Conservation (phyloP, 2,888 invertebrate species). For the Noctua fimbriata region DNA sequence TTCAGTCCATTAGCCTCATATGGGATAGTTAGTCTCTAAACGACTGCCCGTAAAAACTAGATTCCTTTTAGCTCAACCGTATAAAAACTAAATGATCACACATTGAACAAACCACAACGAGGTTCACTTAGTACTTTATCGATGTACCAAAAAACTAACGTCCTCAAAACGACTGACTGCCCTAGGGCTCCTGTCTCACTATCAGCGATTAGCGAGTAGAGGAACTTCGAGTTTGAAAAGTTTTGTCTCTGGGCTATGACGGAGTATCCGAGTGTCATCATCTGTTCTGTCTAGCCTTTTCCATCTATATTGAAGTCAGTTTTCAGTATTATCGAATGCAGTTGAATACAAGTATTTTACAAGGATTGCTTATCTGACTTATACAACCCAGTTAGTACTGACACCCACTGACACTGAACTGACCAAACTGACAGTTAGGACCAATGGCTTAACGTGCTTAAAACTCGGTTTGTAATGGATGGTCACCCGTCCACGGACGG, state of each 20-base stretch:
- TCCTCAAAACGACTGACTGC: neutral
- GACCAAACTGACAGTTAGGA: no score
- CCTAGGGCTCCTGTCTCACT: no score
- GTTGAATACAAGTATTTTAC: no score
- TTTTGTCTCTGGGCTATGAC: neutral
- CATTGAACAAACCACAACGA: slow-evolving; percentile 39
- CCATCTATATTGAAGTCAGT: neutral
- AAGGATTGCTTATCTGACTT: no score
- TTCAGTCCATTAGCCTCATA: slow-evolving; percentile 30
- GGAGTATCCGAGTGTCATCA: neutral
- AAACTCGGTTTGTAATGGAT: no score
- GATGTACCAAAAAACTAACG: slow-evolving; percentile 50
- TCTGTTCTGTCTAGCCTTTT: neutral
- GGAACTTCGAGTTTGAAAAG: neutral
- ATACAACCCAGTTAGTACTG: no score
- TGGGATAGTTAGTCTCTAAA: slow-evolving; percentile 44
- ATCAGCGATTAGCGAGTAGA: neutral
- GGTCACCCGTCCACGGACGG: no score
- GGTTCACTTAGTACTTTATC: slow-evolving; percentile 39
- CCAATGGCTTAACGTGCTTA: no score
- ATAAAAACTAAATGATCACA: slow-evolving; percentile 59
- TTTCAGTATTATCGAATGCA: no score
- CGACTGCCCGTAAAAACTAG: slow-evolving; percentile 53
- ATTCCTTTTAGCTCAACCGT: slow-evolving; percentile 55
- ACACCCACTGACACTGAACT: no score